These are phyloP conservation scores for Drosophila anomelani DNA, from an alignment of 2,888 invertebrate genomes.

Conservation along the genomic window DNA sequence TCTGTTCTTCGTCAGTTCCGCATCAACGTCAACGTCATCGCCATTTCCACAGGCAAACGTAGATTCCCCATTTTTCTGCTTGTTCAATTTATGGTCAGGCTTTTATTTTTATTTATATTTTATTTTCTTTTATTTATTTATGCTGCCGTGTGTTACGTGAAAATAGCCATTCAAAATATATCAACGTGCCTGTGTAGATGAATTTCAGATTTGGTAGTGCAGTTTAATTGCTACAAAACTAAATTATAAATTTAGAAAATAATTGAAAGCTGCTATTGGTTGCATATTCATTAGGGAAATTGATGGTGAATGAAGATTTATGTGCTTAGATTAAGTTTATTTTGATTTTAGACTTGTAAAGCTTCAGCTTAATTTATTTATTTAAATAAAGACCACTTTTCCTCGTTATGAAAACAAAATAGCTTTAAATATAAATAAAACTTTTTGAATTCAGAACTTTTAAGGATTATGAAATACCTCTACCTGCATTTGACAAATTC, in stretches of 20 bases:
- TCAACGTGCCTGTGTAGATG: constrained; percentile 9
- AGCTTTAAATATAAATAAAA: no score
- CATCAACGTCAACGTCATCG: constrained; percentile 34
- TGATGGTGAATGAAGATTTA: constrained; percentile 4
- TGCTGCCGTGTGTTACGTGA: constrained; percentile 10
- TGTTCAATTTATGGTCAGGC: constrained; percentile 39
- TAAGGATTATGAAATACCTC: neutral
- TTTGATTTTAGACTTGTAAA: neutral
- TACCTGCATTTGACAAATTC: neutral
- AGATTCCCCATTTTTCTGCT: constrained; percentile 33
- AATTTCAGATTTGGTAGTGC: constrained; percentile 24
- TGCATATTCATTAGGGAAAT: constrained; percentile 1
- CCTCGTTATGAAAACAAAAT: no score
- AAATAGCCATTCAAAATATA: constrained; percentile 27
- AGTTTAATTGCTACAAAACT: constrained; percentile 4
- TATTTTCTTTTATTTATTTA: constrained; percentile 16
- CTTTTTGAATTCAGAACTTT: neutral
- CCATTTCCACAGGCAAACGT: constrained; percentile 7
- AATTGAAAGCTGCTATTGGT: constrained; percentile 15
- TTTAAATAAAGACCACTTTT: neutral
- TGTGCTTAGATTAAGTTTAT: neutral
- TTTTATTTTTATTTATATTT: constrained; percentile 7
- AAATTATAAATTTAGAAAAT: constrained; percentile 29
- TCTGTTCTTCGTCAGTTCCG: constrained; percentile 33
- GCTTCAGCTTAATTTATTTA: neutral